Conservation (phyloP, 2,797 vertebrate species). For the Anguilla pacifica region DNA sequence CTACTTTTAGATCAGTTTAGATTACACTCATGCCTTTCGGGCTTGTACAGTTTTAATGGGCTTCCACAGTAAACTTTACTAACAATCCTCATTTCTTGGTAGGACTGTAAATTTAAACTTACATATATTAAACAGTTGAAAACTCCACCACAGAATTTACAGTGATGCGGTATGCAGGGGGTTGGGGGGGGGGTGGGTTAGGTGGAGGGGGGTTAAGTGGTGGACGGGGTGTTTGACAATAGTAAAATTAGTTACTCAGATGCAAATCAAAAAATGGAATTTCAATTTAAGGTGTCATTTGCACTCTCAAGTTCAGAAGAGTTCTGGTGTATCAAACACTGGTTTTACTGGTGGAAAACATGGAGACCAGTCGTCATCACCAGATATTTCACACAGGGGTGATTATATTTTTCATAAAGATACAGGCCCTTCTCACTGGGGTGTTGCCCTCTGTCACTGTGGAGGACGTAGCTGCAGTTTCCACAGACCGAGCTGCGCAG, state of each 20-base stretch:
- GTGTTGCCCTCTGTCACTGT: not conserved
- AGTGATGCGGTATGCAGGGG: not conserved
- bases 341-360: not conserved
- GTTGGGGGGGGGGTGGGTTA: not conserved
- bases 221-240: too few relatives aligned
- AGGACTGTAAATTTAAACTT: conserved; percentile 15
- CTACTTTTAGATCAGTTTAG: not conserved
- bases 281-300: not conserved
- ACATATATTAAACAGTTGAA: conserved; percentile 17
- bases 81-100: conserved; percentile 32
- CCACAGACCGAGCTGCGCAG: not conserved
- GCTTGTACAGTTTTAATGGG: not conserved
- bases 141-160: conserved; percentile 10
- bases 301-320: not conserved
- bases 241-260: not conserved
- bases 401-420: not conserved
- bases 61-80: not conserved
- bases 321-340: not conserved
- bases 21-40: not conserved
- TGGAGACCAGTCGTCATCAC: not conserved
- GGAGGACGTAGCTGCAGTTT: not conserved
- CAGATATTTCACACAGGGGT: not conserved
- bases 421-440: not conserved
- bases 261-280: not conserved
- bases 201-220: not conserved